phyloP scores from a whole-genome alignment of 2,113 vertebrate species.

The Campylorhamphus procurvoides region DNA sequence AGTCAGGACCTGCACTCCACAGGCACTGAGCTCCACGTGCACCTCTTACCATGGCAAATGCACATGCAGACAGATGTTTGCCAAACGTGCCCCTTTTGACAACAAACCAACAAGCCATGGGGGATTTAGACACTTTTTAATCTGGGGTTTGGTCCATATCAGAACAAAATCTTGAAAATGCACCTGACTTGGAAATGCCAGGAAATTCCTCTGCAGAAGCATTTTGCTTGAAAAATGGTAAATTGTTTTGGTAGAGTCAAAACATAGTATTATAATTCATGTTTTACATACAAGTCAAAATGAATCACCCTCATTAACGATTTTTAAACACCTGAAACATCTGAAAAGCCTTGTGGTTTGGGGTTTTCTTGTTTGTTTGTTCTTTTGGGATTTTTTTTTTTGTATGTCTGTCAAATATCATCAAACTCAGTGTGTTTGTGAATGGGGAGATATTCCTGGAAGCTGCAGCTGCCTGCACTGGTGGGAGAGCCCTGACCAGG shows the following conservation, averaged over 20 bases:
- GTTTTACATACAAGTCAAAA: neutral
- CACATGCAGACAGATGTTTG: neutral
- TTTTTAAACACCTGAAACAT: neutral
- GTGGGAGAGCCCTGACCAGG: neutral
- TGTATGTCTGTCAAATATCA: neutral
- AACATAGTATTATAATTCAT: neutral
- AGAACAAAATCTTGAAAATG: neutral
- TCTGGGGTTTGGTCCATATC: neutral
- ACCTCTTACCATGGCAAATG: neutral
- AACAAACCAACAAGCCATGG: fast-evolving
- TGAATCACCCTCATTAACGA: neutral
- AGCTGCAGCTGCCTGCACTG: neutral
- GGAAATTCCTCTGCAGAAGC: neutral
- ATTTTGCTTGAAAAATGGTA: neutral
- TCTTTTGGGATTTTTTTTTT: neutral
- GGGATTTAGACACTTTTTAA: neutral
- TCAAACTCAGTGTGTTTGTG: neutral
- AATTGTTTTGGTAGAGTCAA: neutral
- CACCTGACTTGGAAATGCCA: fast-evolving
- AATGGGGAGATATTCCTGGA: neutral
- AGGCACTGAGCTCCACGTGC: fast-evolving
- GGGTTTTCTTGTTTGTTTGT: neutral
- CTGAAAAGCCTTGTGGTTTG: neutral
- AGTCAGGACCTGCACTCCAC: fast-evolving
- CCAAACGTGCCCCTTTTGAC: neutral